phyloP scores from a whole-genome alignment of 2,888 invertebrate species.

The Ditula angustiorana region DNA sequence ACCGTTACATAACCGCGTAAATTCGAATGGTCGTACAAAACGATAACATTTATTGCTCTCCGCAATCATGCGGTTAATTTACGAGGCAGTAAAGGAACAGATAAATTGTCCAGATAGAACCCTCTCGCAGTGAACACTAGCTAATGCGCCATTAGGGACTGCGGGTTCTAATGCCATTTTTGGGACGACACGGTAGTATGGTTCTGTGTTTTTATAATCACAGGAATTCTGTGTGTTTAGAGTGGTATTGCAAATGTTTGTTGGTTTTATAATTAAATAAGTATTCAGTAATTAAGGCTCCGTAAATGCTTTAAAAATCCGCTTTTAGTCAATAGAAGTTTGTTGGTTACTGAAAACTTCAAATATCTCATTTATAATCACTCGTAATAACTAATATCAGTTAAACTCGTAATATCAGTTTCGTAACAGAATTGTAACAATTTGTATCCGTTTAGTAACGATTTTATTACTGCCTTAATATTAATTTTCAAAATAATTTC shows the following conservation, averaged over 20 bases:
- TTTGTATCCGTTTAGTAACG: too few species aligned
- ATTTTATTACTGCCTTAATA: too few species aligned
- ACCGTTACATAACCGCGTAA: slow-evolving; percentile 7
- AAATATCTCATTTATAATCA: too few species aligned
- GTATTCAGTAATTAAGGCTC: too few species aligned
- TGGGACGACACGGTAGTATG: slow-evolving; percentile 14
- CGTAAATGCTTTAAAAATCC: too few species aligned
- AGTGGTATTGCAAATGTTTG: background rate
- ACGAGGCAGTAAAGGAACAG: slow-evolving; percentile 35
- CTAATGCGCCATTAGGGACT: slow-evolving; percentile 35
- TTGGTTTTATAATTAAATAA: too few species aligned
- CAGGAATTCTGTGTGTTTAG: background rate
- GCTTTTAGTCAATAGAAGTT: too few species aligned
- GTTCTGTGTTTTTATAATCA: background rate
- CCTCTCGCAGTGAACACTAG: slow-evolving; percentile 35
- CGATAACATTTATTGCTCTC: slow-evolving; percentile 31
- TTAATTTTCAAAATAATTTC: too few species aligned
- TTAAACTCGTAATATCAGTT: too few species aligned
- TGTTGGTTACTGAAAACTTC: too few species aligned
- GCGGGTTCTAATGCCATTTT: slow-evolving; percentile 27
- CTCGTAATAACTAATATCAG: too few species aligned
- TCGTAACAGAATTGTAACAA: too few species aligned
- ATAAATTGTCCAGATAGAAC: slow-evolving; percentile 38
- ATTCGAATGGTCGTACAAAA: slow-evolving; percentile 26
- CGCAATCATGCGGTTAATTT: slow-evolving; percentile 36